Evolutionary conservation across 2,113 vertebrate genomes (phyloP), one percentile per base, ranked within the genome.

Genomic region (Oceanites oceanicus): DNA sequence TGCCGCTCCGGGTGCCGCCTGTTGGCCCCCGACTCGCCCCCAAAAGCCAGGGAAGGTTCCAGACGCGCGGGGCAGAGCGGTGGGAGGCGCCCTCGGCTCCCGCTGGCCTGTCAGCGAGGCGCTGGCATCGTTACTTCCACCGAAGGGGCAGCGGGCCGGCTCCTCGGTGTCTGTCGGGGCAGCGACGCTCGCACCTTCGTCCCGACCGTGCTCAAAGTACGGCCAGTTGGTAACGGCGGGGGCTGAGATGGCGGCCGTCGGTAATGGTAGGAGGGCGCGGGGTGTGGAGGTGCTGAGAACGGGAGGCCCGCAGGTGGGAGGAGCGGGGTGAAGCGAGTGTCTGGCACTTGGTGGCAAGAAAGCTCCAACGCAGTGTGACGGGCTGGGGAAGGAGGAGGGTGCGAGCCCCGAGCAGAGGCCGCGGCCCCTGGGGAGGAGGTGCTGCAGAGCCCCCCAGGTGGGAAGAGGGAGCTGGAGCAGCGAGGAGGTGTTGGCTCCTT

Each of bases 151-250:
- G 42, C 4, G 5, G 36, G 9, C 12, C 7, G 67, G 3, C 16
- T 12, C 25, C 27, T 4, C 0, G 10, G n/a, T 3, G 56, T 6
- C 27, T 4, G 40, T 4, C 42, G 32, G 53, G 0, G 1, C 5
- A 0, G 0, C 5, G 32, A 6, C 2, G 1, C 40, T n/a, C 9
- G 1, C 22, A 1, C 11, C 17, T n/a, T 32, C 1, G 1, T 3
- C 15, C 65, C 13, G 13, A 5, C 40, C 6, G 0, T 4, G 13
- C 15, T 21, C 67, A 0, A 15, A 23, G 42, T 6, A 3, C 7
- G 4, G 0, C 5, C 29, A 0, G 21, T 2, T 8, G 74, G 65
- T 5, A 5, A 5, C 2, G 11, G 53, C 2, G 6, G 55, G 29
- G 3, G 14, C 2, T 11, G 18, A 5, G 3, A 4, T 9, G 12